phyloP scores from a whole-genome alignment of 2,888 invertebrate species.

The Hedychridium roseum region DNA sequence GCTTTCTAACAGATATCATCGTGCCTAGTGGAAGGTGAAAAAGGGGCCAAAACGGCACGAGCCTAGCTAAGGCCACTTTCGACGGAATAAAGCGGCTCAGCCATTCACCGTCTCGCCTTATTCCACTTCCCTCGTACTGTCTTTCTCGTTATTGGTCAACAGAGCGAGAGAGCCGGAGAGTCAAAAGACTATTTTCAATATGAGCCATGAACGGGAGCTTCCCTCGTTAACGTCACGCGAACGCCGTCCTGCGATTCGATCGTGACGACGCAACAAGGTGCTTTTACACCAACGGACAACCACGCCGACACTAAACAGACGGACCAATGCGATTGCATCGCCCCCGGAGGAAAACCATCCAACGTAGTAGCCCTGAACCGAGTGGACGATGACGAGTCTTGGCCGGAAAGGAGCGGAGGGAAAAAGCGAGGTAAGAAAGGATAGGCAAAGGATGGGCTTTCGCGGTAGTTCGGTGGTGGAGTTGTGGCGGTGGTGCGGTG shows the following conservation, averaged over 20 bases:
- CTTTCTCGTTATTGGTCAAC: too few relatives aligned
- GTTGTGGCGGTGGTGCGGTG: slow-evolving; percentile 2
- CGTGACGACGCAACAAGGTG: slow-evolving; percentile 15
- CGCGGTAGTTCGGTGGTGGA: slow-evolving; percentile 7
- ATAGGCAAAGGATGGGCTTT: slow-evolving; percentile 27
- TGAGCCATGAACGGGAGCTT: slow-evolving; percentile 24
- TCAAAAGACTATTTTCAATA: slow-evolving; percentile 31
- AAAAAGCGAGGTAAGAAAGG: slow-evolving; percentile 4
- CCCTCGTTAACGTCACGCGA: slow-evolving; percentile 26
- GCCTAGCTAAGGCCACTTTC: slow-evolving; percentile 8
- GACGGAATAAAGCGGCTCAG: slow-evolving; percentile 2
- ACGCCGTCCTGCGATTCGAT: slow-evolving; percentile 22
- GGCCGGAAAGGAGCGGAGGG: not conserved
- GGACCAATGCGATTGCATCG: not conserved
- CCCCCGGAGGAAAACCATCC: not conserved
- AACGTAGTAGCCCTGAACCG: not conserved
- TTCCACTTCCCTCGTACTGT: too few relatives aligned
- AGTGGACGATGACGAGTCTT: not conserved
- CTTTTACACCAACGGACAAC: slow-evolving; percentile 5
- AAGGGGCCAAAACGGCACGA: slow-evolving; percentile 7
- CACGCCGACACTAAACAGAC: not conserved
- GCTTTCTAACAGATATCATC: slow-evolving; percentile 19
- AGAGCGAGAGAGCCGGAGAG: too few relatives aligned
- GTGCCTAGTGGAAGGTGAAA: slow-evolving; percentile 18
- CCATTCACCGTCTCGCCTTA: too few relatives aligned